A percentile compares a stretch with the other conserved stretches of the same genome.
phyloP scores from a whole-genome alignment of 2,888 invertebrate genomes.

The Leucophenga montana region DNA sequence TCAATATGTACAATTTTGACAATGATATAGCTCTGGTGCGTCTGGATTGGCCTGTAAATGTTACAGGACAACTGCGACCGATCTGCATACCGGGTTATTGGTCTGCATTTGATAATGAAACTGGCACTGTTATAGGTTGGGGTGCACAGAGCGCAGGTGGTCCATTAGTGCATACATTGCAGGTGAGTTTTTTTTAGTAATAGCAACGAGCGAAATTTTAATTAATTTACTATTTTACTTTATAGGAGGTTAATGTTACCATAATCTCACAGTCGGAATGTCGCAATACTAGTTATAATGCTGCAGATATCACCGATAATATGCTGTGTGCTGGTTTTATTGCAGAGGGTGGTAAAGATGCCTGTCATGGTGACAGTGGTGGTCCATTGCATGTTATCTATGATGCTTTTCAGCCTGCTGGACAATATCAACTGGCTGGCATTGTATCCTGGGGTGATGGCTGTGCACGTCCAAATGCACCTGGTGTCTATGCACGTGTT shows the following conservation, averaged over 20 bases:
- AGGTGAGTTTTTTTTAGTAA: slow-evolving; percentile 75
- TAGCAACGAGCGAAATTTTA: not conserved
- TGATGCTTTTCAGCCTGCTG: slow-evolving; percentile 33
- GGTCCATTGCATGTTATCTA: slow-evolving; percentile 48
- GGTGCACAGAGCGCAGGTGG: slow-evolving; percentile 82
- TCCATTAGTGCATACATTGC: slow-evolving; percentile 77
- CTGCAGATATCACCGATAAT: slow-evolving; percentile 57
- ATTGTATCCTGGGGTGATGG: slow-evolving; percentile 59
- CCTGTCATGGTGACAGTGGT: slow-evolving; percentile 53
- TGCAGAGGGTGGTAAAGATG: slow-evolving; percentile 41
- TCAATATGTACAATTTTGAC: slow-evolving; percentile 82
- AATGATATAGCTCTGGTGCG: slow-evolving; percentile 86
- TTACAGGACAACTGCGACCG: slow-evolving; percentile 78
- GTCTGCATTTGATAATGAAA: slow-evolving; percentile 55
- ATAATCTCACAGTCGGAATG: slow-evolving; percentile 49
- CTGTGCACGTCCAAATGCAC: slow-evolving; percentile 49
- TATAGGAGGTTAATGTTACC: slow-evolving; percentile 72
- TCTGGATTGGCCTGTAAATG: slow-evolving; percentile 76
- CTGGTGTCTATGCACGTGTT: slow-evolving; percentile 57
- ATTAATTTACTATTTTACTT: slow-evolving; percentile 78
- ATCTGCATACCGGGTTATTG: slow-evolving; percentile 80
- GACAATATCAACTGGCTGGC: slow-evolving; percentile 53
- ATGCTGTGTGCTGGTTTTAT: slow-evolving; percentile 63
- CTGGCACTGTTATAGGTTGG: slow-evolving; percentile 82
- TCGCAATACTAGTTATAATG: slow-evolving; percentile 44